Conservation (phyloP, 2,797 vertebrate genomes). For the Chelon auratus region DNA sequence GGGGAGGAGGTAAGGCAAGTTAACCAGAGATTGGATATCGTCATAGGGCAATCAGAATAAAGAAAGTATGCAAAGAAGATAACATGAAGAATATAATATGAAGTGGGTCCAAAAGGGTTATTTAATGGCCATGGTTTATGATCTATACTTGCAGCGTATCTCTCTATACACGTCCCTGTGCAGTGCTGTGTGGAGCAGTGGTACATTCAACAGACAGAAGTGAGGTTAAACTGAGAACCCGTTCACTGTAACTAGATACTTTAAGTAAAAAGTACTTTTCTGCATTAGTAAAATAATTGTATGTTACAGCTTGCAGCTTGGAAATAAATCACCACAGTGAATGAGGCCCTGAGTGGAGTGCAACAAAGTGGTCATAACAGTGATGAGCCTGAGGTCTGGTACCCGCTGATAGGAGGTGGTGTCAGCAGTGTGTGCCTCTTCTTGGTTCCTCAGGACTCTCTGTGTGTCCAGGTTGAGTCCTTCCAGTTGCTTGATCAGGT, state of each 20-base stretch:
- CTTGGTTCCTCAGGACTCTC: conserved; percentile 90
- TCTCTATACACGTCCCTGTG: background rate
- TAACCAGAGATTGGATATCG: conserved; percentile 5
- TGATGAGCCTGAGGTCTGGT: conserved; percentile 50
- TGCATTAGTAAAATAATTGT: conserved; percentile 51
- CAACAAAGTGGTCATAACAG: conserved; percentile 44
- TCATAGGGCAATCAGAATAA: background rate
- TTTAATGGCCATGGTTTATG: conserved; percentile 15
- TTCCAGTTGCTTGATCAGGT: conserved; percentile 93
- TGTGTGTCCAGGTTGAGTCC: conserved; percentile 90
- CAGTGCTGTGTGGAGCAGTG: conserved; percentile 5
- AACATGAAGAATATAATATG: background rate
- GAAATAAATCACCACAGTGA: conserved; percentile 51
- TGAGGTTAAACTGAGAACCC: conserved; percentile 18
- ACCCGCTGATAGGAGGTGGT: conserved; percentile 91
- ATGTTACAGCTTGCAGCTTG: conserved; percentile 34
- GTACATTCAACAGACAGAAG: conserved; percentile 19
- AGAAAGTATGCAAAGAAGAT: background rate
- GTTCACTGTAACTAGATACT: conserved; percentile 53
- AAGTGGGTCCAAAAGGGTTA: conserved; percentile 4
- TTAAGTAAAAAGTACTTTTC: conserved; percentile 35
- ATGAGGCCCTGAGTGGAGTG: conserved; percentile 21
- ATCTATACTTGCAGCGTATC: conserved; percentile 7
- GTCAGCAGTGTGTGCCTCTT: conserved; percentile 89
- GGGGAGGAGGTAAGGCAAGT: conserved; percentile 4